A percentile compares a stretch with the other conserved stretches of the same genome.
These are phyloP conservation scores for Lamproptera curius DNA, from an alignment of 2,888 invertebrate species.

Conservation along the genomic window DNA sequence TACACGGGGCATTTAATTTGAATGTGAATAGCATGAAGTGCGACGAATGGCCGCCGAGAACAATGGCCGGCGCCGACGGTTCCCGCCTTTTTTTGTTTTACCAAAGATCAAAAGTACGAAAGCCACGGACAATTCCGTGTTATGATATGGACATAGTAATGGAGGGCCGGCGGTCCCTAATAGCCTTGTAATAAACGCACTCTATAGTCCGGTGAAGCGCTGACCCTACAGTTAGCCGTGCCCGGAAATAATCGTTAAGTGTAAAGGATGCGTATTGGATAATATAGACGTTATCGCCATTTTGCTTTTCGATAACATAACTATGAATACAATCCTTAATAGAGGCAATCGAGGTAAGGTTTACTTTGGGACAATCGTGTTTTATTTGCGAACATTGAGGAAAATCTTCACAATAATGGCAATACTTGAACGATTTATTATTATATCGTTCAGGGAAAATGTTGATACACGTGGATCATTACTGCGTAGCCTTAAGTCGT, in stretches of 20 bases:
- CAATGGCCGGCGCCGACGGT: constrained; percentile 71
- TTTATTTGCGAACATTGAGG: too few species aligned
- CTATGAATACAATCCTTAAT: too few species aligned
- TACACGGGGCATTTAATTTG: constrained; percentile 77
- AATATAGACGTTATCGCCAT: background rate
- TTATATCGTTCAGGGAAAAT: too few species aligned
- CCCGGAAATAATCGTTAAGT: constrained; percentile 56
- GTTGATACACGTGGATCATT: constrained; percentile 8
- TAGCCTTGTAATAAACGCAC: constrained; percentile 73
- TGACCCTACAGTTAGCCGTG: constrained; percentile 31
- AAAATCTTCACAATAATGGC: too few species aligned
- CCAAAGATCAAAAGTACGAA: constrained; percentile 68
- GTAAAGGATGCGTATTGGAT: constrained; percentile 34
- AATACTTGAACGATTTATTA: too few species aligned
- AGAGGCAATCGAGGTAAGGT: too few species aligned
- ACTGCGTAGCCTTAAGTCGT: constrained; percentile 1
- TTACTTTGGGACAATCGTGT: too few species aligned
- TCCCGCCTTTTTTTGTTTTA: constrained; percentile 72
- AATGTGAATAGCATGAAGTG: constrained; percentile 79
- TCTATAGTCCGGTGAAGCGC: constrained; percentile 51
- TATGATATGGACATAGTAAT: constrained; percentile 76
- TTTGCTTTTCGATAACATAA: background rate
- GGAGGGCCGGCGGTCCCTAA: constrained; percentile 68
- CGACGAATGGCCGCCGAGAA: constrained; percentile 75
- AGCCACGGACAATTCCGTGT: constrained; percentile 73